phyloP scores from a whole-genome alignment of 2,888 invertebrate genomes.

The Frankliniella intonsa region DNA sequence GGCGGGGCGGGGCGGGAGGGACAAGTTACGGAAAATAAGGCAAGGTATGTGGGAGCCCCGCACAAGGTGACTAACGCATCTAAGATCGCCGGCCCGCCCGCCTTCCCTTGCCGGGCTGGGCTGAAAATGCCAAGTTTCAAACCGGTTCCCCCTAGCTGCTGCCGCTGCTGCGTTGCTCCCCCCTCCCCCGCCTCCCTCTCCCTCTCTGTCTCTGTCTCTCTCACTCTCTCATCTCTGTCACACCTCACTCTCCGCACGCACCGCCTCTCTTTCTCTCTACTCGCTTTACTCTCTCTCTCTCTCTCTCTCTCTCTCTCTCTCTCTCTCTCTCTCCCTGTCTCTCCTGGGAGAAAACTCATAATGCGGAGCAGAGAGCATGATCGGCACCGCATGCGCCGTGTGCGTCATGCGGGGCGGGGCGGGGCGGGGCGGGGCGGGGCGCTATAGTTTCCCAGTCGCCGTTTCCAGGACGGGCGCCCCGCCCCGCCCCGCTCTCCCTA shows the following conservation, averaged over 20 bases:
- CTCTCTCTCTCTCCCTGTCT: not conserved
- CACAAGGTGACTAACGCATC: conserved; percentile 22
- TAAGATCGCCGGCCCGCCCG: not conserved
- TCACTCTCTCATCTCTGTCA: not conserved
- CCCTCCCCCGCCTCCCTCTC: not conserved
- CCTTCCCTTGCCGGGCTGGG: not conserved
- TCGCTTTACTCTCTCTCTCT: not conserved
- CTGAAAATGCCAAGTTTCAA: conserved; percentile 14
- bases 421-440: no score
- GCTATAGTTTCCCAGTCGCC: not conserved
- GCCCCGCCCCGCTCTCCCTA: no score
- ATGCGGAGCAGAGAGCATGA: not conserved
- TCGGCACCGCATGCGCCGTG: not conserved
- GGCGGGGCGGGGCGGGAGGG: not conserved
- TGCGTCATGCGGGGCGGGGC: no score
- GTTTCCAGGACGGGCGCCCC: not conserved
- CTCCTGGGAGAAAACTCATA: not conserved
- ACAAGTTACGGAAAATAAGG: not conserved
- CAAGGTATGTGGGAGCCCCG: not conserved
- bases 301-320: not conserved
- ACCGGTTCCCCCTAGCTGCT: not conserved
- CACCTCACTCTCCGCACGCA: no score
- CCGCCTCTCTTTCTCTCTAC: not conserved
- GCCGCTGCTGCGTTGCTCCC: not conserved
- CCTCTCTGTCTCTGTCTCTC: not conserved